Percentiles rank a stretch among this genome's conserved stretches.
Evolutionary conservation across 2,113 vertebrate genomes (phyloP).

Genomic region (Plotosus lineatus): DNA sequence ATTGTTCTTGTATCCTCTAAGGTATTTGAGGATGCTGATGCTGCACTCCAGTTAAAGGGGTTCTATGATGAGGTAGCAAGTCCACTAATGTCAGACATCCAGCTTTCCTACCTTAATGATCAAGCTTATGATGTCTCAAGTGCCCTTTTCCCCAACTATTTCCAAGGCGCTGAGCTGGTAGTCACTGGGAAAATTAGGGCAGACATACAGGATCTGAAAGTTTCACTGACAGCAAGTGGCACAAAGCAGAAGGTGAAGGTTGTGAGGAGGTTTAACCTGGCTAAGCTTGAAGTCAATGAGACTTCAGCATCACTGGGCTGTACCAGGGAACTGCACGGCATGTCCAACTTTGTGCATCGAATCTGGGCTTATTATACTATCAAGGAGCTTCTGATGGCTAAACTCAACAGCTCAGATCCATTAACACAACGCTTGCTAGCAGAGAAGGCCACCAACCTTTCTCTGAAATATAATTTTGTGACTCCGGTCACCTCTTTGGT

Average conservation of each 20-base stretch:
- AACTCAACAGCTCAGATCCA: conserved; percentile 68
- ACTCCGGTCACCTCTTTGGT: conserved; percentile 82
- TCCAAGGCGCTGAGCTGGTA: conserved; percentile 81
- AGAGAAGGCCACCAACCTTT: conserved; percentile 79
- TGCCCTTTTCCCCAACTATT: conserved; percentile 79
- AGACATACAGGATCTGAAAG: conserved; percentile 67
- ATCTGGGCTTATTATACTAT: conserved; percentile 85
- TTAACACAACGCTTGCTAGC: conserved; percentile 66
- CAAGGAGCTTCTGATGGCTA: conserved; percentile 75
- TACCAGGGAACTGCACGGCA: conserved; percentile 49
- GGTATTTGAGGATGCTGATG: conserved; percentile 78
- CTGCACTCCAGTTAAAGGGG: conserved; percentile 76
- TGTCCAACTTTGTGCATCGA: conserved; percentile 72
- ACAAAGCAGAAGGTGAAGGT: conserved; percentile 62
- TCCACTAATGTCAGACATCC: conserved; percentile 78
- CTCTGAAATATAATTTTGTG: conserved; percentile 83
- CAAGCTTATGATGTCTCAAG: conserved; percentile 71
- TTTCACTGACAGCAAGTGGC: conserved; percentile 70
- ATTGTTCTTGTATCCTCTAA: conserved; percentile 7
- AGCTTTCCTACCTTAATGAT: conserved; percentile 75
- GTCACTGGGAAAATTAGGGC: conserved; percentile 75
- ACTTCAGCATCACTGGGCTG: conserved; percentile 59
- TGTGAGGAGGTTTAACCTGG: conserved; percentile 66
- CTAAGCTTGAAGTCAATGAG: conserved; percentile 50
- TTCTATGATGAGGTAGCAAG: conserved; percentile 82